Conservation (phyloP, 2,113 vertebrate species). For the Trichomycterus rosablanca region DNA sequence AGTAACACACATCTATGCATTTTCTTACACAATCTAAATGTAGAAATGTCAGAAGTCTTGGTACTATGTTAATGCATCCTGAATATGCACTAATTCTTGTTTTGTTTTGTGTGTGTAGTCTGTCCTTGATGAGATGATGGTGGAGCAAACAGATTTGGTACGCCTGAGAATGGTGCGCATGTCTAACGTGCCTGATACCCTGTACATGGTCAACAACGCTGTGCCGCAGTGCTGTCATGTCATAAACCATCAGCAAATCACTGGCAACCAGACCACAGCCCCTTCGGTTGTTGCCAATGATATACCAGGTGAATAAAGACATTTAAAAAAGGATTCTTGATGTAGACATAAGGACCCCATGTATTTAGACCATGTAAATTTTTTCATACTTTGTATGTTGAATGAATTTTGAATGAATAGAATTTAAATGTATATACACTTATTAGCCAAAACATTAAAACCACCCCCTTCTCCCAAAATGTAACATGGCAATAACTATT, state of each 20-base stretch:
- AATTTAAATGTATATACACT: too few species aligned
- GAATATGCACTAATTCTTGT: too few species aligned
- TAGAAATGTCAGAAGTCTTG: too few species aligned
- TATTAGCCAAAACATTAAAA: too few species aligned
- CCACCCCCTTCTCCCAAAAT: too few species aligned
- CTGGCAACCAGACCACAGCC: slow-evolving; percentile 74
- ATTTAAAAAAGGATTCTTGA: not conserved
- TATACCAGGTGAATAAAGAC: slow-evolving; percentile 81
- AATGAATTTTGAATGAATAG: too few species aligned
- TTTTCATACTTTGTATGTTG: too few species aligned
- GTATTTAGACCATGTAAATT: not conserved
- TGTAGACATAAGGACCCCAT: too few species aligned
- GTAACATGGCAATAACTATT: too few species aligned
- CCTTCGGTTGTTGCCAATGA: slow-evolving; percentile 96
- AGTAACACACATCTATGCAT: too few species aligned
- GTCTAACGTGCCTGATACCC: slow-evolving; percentile 96
- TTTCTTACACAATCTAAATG: too few species aligned
- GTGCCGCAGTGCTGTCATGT: slow-evolving; percentile 95
- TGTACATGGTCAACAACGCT: slow-evolving; percentile 95
- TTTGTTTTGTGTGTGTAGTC: slow-evolving; percentile 69
- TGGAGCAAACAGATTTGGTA: slow-evolving; percentile 93
- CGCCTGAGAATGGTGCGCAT: slow-evolving; percentile 94
- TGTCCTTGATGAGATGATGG: slow-evolving; percentile 97
- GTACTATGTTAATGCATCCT: too few species aligned
- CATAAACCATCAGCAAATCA: slow-evolving; percentile 92